These are phyloP conservation scores for Prunella strophiata DNA, from an alignment of 2,797 vertebrate genomes.

Conservation along the genomic window DNA sequence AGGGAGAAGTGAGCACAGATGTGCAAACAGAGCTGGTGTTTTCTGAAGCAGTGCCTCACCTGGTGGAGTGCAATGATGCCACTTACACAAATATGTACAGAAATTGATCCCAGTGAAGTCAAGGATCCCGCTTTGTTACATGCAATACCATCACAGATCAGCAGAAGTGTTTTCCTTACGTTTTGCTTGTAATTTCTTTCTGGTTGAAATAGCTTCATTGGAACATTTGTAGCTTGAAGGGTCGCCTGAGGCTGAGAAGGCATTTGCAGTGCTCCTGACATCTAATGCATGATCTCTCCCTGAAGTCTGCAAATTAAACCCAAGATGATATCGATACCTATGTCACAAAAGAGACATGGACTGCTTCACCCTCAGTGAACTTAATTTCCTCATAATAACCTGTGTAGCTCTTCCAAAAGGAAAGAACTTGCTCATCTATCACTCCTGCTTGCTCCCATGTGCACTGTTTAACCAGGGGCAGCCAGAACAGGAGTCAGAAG, in stretches of 20 bases:
- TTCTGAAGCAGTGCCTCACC: background rate
- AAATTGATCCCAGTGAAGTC: background rate
- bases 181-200: background rate
- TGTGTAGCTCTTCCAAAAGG: background rate
- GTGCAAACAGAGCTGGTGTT: background rate
- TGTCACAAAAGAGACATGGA: background rate
- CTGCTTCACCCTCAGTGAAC: background rate
- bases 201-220: constrained; percentile 6
- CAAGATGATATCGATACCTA: background rate
- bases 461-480: background rate
- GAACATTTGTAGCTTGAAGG: constrained; percentile 34
- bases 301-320: constrained; percentile 24
- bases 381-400: background rate
- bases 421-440: background rate
- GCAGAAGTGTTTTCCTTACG: background rate
- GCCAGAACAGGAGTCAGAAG: background rate
- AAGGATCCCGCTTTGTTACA: background rate
- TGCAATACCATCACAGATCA: background rate
- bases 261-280: background rate
- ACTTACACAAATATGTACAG: background rate
- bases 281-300: background rate
- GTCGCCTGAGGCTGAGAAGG: constrained; percentile 30
- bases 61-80: background rate
- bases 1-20: background rate
- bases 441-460: background rate